Evolutionary conservation across 2,888 invertebrate genomes (phyloP).

Genomic region (Quadriops clusia): DNA sequence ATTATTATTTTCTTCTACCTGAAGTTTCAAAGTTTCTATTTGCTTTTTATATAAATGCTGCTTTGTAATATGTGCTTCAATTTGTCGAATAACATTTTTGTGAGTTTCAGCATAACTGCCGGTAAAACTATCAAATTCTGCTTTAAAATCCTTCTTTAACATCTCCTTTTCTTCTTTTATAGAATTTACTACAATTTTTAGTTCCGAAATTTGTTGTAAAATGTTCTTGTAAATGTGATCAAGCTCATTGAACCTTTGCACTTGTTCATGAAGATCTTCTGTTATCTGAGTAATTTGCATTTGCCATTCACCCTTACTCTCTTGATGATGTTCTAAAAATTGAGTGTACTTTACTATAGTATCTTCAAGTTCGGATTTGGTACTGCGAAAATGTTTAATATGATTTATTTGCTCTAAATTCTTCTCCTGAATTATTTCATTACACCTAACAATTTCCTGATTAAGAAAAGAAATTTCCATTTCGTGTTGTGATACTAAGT

Average conservation of each 20-base stretch:
- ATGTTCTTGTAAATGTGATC: too few species aligned
- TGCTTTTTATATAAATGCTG: too few species aligned
- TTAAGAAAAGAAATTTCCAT: conserved; percentile 12
- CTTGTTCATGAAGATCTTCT: conserved; percentile 17
- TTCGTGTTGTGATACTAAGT: conserved; percentile 9
- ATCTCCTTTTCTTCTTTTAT: too few species aligned
- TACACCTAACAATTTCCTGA: conserved; percentile 13
- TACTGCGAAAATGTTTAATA: conserved; percentile 13
- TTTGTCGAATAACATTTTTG: too few species aligned
- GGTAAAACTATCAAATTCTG: too few species aligned
- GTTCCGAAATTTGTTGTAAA: too few species aligned
- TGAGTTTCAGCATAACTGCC: too few species aligned
- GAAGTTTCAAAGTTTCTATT: too few species aligned
- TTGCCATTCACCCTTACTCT: conserved; percentile 15
- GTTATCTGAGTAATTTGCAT: conserved; percentile 17
- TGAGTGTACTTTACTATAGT: conserved; percentile 17
- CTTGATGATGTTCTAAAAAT: conserved; percentile 15
- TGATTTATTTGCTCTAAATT: conserved; percentile 13
- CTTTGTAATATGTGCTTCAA: too few species aligned
- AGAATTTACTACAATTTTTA: too few species aligned
- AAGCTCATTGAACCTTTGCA: conserved; percentile 17
- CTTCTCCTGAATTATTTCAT: conserved; percentile 12
- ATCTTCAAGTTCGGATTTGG: conserved; percentile 16
- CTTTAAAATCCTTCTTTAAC: too few species aligned
- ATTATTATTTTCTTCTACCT: too few species aligned